phyloP scores from a whole-genome alignment of 2,113 vertebrate species.

The Chamaea fasciata region DNA sequence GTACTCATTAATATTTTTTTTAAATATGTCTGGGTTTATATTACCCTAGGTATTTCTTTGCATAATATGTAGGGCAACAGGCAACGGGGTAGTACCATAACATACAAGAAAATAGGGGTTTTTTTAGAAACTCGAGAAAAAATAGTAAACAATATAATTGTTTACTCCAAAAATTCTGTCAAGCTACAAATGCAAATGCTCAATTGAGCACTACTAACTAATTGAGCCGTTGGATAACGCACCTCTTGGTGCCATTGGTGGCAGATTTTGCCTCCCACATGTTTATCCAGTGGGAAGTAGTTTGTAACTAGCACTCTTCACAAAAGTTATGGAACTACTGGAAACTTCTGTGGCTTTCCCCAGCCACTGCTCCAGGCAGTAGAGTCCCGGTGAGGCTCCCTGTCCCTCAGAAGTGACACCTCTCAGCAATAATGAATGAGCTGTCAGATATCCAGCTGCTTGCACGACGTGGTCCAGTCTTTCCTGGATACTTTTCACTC shows the following conservation, averaged over 20 bases:
- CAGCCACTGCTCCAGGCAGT: rapidly evolving
- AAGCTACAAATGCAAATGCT: neutral
- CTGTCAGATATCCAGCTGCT: neutral
- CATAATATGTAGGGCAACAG: constrained; percentile 23
- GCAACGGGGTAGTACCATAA: neutral
- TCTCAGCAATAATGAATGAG: neutral
- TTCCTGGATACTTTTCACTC: neutral
- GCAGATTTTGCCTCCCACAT: neutral
- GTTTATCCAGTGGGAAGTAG: neutral
- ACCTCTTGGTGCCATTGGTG: rapidly evolving
- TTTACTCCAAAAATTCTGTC: neutral
- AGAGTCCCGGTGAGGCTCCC: neutral
- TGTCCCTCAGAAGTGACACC: neutral
- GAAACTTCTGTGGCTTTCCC: neutral
- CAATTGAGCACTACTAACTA: neutral
- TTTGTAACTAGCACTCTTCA: neutral
- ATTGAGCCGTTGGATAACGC: neutral
- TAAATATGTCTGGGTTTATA: neutral
- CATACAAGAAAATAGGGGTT: neutral
- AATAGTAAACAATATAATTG: neutral
- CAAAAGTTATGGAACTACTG: neutral
- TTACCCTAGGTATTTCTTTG: neutral
- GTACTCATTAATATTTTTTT: neutral
- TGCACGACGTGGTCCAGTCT: rapidly evolving
- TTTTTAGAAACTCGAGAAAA: neutral